Evolutionary conservation across 2,888 invertebrate species (phyloP).

Genomic region (Blomia tropicalis): DNA sequence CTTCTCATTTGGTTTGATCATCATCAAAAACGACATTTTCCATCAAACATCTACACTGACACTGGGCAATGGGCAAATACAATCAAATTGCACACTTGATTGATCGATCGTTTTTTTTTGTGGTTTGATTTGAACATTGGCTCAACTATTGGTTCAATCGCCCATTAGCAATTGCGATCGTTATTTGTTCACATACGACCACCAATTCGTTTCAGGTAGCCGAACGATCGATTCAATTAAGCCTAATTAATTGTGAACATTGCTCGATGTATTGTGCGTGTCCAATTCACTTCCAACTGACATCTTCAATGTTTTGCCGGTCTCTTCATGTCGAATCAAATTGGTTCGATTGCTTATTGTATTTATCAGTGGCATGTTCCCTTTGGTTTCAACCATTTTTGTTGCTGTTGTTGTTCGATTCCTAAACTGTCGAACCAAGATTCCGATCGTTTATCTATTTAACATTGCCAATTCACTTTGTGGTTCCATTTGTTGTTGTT

Average conservation of each 20-base stretch:
- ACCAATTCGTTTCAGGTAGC: background rate
- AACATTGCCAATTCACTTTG: too few relatives aligned
- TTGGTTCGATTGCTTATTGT: too few relatives aligned
- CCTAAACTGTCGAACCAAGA: too few relatives aligned
- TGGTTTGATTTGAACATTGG: background rate
- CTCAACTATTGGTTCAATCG: too few relatives aligned
- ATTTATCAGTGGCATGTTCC: too few relatives aligned
- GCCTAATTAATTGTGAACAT: constrained; percentile 10
- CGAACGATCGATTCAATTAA: constrained; percentile 3
- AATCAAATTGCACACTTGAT: constrained; percentile 3
- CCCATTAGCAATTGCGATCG: too few relatives aligned
- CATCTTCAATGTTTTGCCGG: too few relatives aligned
- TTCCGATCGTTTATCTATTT: too few relatives aligned
- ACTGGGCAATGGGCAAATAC: background rate
- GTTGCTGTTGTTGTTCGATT: too few relatives aligned
- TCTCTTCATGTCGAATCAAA: too few relatives aligned
- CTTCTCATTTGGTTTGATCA: background rate
- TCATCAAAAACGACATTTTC: background rate
- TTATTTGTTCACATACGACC: background rate
- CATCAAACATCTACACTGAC: background rate
- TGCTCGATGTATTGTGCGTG: constrained; percentile 4
- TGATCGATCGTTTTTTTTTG: constrained; percentile 2
- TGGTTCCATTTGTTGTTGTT: too few relatives aligned
- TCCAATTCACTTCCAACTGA: background rate
- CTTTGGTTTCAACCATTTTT: too few relatives aligned